phyloP scores from a whole-genome alignment of 2,113 vertebrate genomes.

The Carollia perspicillata region DNA sequence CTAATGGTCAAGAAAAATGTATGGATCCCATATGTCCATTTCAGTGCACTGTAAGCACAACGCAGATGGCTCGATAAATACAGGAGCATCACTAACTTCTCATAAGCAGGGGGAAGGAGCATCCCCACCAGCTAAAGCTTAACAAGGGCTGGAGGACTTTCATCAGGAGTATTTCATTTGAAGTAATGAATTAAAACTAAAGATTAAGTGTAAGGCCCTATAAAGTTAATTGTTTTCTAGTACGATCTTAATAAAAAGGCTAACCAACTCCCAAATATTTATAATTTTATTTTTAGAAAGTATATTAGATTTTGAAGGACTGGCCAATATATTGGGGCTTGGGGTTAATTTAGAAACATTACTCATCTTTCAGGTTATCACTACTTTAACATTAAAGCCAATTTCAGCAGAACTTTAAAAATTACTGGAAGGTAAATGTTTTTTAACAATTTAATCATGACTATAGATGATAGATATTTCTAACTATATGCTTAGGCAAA shows the following conservation, averaged over 20 bases:
- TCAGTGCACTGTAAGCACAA: not conserved
- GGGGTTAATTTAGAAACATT: not conserved
- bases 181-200: not conserved
- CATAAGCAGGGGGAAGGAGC: not conserved
- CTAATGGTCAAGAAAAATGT: not conserved
- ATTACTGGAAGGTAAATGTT: not conserved
- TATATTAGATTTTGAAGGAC: not conserved
- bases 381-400: constrained; percentile 14
- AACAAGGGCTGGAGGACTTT: not conserved
- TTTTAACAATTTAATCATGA: not conserved
- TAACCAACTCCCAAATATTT: not conserved
- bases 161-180: not conserved
- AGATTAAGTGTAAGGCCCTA: not conserved
- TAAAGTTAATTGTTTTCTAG: not conserved
- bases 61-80: not conserved
- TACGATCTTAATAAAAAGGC: not conserved
- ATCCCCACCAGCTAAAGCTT: not conserved
- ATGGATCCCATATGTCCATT: not conserved
- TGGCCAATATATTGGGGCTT: not conserved
- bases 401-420: not conserved
- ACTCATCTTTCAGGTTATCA: not conserved
- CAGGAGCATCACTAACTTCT: not conserved
- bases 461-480: not conserved
- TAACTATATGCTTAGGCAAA: not conserved
- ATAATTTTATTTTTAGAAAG: not conserved